Evolutionary conservation across 2,797 vertebrate species (phyloP).

Genomic region (Sebastes nivosus): DNA sequence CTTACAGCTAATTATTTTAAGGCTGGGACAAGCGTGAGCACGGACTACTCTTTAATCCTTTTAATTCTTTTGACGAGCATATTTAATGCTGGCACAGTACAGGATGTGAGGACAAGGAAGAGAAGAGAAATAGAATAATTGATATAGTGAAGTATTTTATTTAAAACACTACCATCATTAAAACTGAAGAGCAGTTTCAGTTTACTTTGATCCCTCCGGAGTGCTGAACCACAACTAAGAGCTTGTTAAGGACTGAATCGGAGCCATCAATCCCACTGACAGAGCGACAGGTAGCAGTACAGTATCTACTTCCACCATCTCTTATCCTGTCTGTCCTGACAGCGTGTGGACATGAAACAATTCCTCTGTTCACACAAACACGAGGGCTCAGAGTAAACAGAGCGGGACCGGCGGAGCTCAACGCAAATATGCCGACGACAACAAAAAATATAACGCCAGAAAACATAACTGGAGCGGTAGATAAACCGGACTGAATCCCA

Average conservation of each 20-base stretch:
- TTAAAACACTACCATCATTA: not conserved
- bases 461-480: not conserved
- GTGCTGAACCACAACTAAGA: not conserved
- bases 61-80: not conserved
- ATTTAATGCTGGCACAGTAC: not conserved
- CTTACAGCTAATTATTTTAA: slow-evolving; percentile 7
- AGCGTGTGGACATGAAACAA: slow-evolving; percentile 16
- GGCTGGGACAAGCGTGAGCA: not conserved
- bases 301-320: slow-evolving; percentile 35
- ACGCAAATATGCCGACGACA: slow-evolving; percentile 28
- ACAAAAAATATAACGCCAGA: not conserved
- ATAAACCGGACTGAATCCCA: not conserved
- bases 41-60: not conserved
- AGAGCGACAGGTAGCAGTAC: not conserved
- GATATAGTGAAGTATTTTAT: not conserved
- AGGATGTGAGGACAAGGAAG: not conserved
- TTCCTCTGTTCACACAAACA: slow-evolving; percentile 21
- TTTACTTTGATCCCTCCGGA: not conserved
- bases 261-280: not conserved
- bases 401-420: slow-evolving; percentile 4
- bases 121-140: not conserved
- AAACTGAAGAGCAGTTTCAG: not conserved
- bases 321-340: slow-evolving; percentile 31
- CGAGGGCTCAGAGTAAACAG: slow-evolving; percentile 36
- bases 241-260: not conserved